Base-by-base conservation (phyloP, 1,140 invertebrate species). In the Drosophila tropicalis region DNA sequence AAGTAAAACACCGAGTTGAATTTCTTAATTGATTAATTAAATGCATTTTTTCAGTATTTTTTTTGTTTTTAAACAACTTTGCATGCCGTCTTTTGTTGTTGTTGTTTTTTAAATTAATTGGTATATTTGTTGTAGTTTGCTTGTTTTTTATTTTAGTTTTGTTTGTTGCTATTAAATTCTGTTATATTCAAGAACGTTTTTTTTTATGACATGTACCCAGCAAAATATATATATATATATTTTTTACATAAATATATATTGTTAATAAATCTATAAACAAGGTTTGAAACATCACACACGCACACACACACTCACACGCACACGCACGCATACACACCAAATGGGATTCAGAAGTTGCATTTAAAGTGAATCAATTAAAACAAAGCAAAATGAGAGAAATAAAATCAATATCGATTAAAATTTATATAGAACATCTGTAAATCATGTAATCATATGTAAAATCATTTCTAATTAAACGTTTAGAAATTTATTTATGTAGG, bases 131-230 rank as follows among this genome's bases (percentile, higher is more conserved):
- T 51, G 44, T 51, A 44, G 60, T 15, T 54, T 62, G 60, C 19
- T 60, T 60, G 19, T 73, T 75, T 32, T 78, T 70, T 13, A 29
- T 29, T 29, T 29, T 5, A 29, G 5, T 29, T 29, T 29, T 29
- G 29, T 29, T 12, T 72, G 34, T 12, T 66, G 34, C 25, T 44
- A 32, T 65, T 32, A 32, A 41, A 44, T 65, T 65, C 63, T 51
- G 32, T 56, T 44, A 58, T 57, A 34, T 34, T 57, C 55, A 58
- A 36, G 17, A 76, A 60, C 79, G 76, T 25, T 25, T 25, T n/a
- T 76, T 71, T 90, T 90, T 77, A 90, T 90, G 86, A 90, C 86
- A 90, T 90, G 86, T 90, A 90, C 86, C 86, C 86, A 85, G 79
- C 81, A 90, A 80, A 76, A 76, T 76, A 64, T 72, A 55, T 29